These are phyloP conservation scores for Terebella lapidaria DNA, from an alignment of 2,888 invertebrate species.

Conservation along the genomic window DNA sequence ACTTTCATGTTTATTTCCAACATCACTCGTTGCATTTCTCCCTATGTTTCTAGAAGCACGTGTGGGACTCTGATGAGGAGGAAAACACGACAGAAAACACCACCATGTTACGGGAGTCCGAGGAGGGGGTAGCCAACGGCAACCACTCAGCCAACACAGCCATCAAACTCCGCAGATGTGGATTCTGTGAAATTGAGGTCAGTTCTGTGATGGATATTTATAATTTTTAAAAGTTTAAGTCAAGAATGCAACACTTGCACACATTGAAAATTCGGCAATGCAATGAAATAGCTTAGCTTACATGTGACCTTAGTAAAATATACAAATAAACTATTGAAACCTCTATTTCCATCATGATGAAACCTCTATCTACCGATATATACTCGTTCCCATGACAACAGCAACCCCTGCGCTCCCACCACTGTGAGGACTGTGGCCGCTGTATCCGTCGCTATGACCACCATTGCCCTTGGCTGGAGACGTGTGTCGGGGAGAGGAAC, in stretches of 20 bases:
- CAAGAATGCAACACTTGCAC: background rate
- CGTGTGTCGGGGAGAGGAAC: slow-evolving; percentile 52
- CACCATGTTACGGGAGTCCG: background rate
- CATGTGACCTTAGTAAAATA: background rate
- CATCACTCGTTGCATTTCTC: too few species aligned
- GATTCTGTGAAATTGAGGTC: slow-evolving; percentile 26
- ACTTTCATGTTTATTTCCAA: too few species aligned
- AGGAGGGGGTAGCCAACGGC: background rate
- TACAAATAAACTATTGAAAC: too few species aligned
- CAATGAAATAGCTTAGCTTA: background rate
- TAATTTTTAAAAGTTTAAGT: background rate
- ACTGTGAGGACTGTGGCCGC: slow-evolving; percentile 50
- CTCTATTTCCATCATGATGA: too few species aligned
- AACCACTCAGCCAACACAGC: too few species aligned
- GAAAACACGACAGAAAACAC: background rate
- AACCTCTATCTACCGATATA: too few species aligned
- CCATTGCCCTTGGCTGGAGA: slow-evolving; percentile 54
- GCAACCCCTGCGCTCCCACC: slow-evolving; percentile 48
- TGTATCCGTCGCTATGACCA: slow-evolving; percentile 53
- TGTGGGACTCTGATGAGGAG: slow-evolving; percentile 1
- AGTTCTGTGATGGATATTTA: too few species aligned
- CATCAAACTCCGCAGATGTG: slow-evolving; percentile 22
- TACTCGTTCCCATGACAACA: slow-evolving; percentile 4
- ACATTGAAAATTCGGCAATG: background rate
- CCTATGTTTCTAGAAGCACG: background rate